Evolutionary conservation across 2,888 invertebrate species (phyloP).

Genomic region (Therioaphis trifolii): DNA sequence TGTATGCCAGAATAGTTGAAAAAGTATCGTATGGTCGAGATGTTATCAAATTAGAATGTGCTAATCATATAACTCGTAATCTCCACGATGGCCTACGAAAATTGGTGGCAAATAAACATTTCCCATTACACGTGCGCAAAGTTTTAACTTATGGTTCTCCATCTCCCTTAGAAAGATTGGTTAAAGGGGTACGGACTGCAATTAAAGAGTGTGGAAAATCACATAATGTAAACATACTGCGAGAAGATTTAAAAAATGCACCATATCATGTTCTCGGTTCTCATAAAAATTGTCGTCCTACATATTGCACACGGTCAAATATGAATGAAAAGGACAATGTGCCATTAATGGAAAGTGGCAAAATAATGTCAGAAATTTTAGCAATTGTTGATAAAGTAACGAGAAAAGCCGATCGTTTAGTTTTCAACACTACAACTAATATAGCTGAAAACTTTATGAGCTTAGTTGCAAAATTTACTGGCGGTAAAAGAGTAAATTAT

Average conservation of each 20-base stretch:
- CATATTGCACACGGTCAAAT: not conserved
- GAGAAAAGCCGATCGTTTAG: not conserved
- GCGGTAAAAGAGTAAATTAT: conserved; percentile 7
- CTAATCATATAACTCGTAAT: conserved; percentile 15
- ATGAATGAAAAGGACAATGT: not conserved
- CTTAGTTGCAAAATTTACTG: conserved; percentile 20
- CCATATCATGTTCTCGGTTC: not conserved
- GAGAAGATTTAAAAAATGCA: conserved; percentile 25
- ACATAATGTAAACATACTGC: not conserved
- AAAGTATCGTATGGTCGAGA: no score
- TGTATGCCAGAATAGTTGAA: no score
- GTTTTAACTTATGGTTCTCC: not conserved
- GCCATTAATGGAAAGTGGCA: not conserved
- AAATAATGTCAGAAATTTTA: not conserved
- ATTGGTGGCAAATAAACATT: not conserved
- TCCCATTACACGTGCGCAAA: not conserved
- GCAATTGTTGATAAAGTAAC: conserved; percentile 20
- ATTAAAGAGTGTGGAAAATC: conserved; percentile 13
- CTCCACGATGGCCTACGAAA: not conserved
- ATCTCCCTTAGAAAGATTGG: not conserved
- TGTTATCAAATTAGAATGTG: no score
- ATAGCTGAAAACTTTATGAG: conserved; percentile 3
- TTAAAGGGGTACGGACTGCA: not conserved
- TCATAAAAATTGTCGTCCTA: not conserved
- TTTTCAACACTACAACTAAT: conserved; percentile 11